Base-by-base conservation (phyloP, 2,888 invertebrate species). In the Hylaea fasciaria region DNA sequence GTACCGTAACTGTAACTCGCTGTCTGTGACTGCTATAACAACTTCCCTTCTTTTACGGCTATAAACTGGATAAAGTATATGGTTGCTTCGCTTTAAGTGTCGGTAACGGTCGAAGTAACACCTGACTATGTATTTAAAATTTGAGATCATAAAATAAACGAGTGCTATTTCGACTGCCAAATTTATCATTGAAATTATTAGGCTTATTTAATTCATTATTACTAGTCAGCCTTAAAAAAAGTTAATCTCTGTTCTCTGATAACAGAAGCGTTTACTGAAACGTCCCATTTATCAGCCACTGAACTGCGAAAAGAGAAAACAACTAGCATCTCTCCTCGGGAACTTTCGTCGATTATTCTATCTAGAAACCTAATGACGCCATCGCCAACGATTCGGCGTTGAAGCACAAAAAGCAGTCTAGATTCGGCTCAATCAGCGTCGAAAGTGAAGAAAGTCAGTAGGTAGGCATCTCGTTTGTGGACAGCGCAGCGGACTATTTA, bases 1-100 rank as follows among this genome's bases (percentile, higher is more conserved):
- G 76, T 77, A 80, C 74, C 82, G 82, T 81, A 78, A 83, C 80
- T 69, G 77, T 70, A 69, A 68, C 74, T 70, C 70, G 59, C 63
- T 68, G 71, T 64, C 71, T 71, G 68, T 72, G 75, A 67, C 69
- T 73, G 68, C 68, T 62, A 67, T 80, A 82, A 83, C 73, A 48
- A 80, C 83, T 83, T 80, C 80, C 80, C 80, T 71, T 71, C 66
- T 64, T 53, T 64, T 52, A 63, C 62, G 29, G 70, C 69, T 67
- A 64, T 58, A 64, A 39, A 48, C 46, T 56, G 44, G 48, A 39
- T 46, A 52, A 52, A 52, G 51, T 32, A 8, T 40, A 52, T 61
- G 28, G 56, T 44, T 41, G 52, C 52, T 57, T 61, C 45, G 46
- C 39, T 35, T 2, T 43, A 9, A 22, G 40, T 49, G 53, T 48